Percentiles rank a stretch among this genome's conserved stretches.
phyloP scores from a whole-genome alignment of 2,888 invertebrate species.

The Chrysomela aeneicollis region DNA sequence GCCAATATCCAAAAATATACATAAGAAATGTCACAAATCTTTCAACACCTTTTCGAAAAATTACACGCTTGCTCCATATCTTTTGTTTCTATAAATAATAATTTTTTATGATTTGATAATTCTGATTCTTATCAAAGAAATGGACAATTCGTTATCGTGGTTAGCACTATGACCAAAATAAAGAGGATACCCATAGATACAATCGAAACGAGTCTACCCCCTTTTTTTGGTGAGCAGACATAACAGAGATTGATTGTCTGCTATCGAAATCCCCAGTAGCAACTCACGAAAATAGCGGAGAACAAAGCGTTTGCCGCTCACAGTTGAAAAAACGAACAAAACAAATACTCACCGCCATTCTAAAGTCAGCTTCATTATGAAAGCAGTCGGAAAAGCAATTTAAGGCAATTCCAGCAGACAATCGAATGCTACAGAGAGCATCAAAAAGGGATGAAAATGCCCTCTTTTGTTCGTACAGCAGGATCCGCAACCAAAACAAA shows the following conservation, averaged over 20 bases:
- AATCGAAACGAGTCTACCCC: too few species aligned
- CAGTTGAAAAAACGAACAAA: not conserved
- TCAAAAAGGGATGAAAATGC: constrained; percentile 54
- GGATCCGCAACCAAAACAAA: constrained; percentile 50
- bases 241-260: not conserved
- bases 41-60: too few species aligned
- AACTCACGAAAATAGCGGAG: not conserved
- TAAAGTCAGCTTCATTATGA: constrained; percentile 55
- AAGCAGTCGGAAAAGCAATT: constrained; percentile 58
- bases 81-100: too few species aligned
- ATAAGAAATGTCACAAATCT: too few species aligned
- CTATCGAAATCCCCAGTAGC: not conserved
- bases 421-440: constrained; percentile 55
- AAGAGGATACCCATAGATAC: too few species aligned
- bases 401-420: constrained; percentile 60
- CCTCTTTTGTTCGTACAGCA: constrained; percentile 45
- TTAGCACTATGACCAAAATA: too few species aligned
- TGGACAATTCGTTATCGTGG: too few species aligned
- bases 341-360: constrained; percentile 28
- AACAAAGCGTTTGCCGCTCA: constrained; percentile 18
- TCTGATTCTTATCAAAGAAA: too few species aligned
- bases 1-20: too few species aligned
- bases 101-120: too few species aligned
- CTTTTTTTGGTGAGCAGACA: not conserved
- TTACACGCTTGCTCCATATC: too few species aligned